These are phyloP conservation scores for Diplosoma virens DNA, from an alignment of 23 tunicate genomes.

Conservation along the genomic window DNA sequence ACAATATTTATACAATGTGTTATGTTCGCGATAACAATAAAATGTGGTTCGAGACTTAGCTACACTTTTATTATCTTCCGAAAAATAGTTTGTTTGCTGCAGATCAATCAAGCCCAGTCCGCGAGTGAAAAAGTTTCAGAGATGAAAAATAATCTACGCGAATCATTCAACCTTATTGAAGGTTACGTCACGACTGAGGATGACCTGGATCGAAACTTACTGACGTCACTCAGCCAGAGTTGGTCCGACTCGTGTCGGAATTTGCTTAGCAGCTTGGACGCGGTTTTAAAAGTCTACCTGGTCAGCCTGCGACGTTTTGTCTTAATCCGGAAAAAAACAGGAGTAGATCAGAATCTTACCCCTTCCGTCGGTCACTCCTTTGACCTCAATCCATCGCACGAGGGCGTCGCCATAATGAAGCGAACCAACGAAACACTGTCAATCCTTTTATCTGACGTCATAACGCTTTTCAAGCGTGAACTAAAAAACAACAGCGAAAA, in stretches of 20 bases:
- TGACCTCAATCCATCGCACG: neutral
- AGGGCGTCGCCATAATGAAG: neutral
- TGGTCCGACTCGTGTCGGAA: conserved; percentile 24
- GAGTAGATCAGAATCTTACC: neutral
- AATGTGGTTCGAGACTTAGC: too few species aligned
- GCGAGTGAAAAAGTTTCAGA: too few species aligned
- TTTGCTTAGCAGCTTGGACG: neutral
- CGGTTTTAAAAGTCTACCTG: neutral
- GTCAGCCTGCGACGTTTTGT: conserved; percentile 8
- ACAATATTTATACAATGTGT: too few species aligned
- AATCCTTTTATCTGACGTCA: conserved; percentile 20
- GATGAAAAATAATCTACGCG: neutral
- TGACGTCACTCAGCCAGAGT: neutral
- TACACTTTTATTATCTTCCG: too few species aligned
- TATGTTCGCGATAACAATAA: too few species aligned
- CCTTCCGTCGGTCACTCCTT: neutral
- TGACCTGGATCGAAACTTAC: neutral
- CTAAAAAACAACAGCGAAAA: neutral
- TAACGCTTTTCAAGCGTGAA: conserved; percentile 14
- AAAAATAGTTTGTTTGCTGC: too few species aligned
- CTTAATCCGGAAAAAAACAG: neutral
- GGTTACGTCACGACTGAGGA: neutral
- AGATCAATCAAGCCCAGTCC: too few species aligned
- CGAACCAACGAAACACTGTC: conserved; percentile 1
- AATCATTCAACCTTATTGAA: conserved; percentile 15